Percentiles rank a stretch among this genome's conserved stretches.
Evolutionary conservation across 2,888 invertebrate species (phyloP).

Genomic region (Gymnocheta viridis): DNA sequence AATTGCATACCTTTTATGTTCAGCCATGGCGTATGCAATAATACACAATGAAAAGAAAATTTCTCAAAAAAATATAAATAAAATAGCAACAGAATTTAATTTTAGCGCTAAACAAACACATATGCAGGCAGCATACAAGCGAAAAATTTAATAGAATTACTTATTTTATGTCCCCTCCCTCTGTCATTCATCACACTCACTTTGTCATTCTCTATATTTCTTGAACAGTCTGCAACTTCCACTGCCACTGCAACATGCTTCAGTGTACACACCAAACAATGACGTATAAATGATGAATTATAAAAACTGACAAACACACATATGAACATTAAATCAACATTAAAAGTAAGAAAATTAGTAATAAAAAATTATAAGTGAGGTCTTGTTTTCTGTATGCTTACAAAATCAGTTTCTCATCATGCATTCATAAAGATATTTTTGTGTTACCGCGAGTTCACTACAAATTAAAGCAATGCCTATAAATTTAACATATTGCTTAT

Average conservation of each 20-base stretch:
- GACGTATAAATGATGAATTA: slow-evolving; percentile 56
- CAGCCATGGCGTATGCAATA: slow-evolving; percentile 62
- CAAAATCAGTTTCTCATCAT: too few relatives aligned
- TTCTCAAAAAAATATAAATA: background rate
- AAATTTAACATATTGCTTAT: too few relatives aligned
- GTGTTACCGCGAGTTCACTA: too few relatives aligned
- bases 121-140: background rate
- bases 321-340: background rate
- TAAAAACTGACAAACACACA: slow-evolving; percentile 50
- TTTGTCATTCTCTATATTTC: too few relatives aligned
- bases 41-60: background rate
- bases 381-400: background rate
- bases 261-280: slow-evolving; percentile 29
- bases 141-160: background rate
- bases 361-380: background rate
- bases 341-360: background rate
- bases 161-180: too few relatives aligned
- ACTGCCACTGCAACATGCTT: background rate
- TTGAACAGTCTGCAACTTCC: background rate
- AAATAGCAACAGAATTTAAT: slow-evolving; percentile 24
- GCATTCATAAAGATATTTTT: too few relatives aligned
- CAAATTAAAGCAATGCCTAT: too few relatives aligned
- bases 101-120: slow-evolving; percentile 15
- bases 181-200: too few relatives aligned
- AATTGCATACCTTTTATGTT: slow-evolving; percentile 62